Evolutionary conservation across 2,797 vertebrate genomes (phyloP).

Genomic region (Cetoscarus ocellatus): DNA sequence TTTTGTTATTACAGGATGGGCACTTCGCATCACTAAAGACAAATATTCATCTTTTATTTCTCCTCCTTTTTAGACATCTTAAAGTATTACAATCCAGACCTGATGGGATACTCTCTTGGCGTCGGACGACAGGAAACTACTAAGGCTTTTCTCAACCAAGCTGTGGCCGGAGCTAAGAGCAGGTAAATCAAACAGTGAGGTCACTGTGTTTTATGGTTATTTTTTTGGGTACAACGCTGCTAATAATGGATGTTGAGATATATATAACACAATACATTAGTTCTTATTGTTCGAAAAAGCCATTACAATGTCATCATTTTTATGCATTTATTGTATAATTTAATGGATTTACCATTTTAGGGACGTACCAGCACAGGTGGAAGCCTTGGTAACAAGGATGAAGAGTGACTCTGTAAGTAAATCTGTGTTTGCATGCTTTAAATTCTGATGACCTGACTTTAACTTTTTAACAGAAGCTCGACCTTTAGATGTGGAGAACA

Average conservation of each 20-base stretch:
- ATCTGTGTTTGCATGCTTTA: too few species aligned
- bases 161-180: constrained; percentile 86
- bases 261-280: too few species aligned
- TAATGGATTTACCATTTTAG: constrained; percentile 72
- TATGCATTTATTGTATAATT: too few species aligned
- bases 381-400: constrained; percentile 86
- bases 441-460: too few species aligned
- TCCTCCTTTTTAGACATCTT: constrained; percentile 86
- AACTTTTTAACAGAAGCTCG: too few species aligned
- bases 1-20: neutral
- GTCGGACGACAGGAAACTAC: constrained; percentile 67
- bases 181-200: constrained; percentile 77
- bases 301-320: too few species aligned
- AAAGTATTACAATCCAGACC: constrained; percentile 81
- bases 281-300: too few species aligned
- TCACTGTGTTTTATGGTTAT: too few species aligned
- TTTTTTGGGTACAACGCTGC: too few species aligned
- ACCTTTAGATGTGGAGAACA: too few species aligned
- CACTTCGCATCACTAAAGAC: neutral
- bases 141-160: constrained; percentile 90
- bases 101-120: constrained; percentile 86
- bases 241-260: too few species aligned
- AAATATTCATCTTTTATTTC: neutral
- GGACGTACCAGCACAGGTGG: constrained; percentile 82
- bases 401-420: constrained; percentile 86